phyloP scores from a whole-genome alignment of 2,113 vertebrate species.

The Amazona vittata region DNA sequence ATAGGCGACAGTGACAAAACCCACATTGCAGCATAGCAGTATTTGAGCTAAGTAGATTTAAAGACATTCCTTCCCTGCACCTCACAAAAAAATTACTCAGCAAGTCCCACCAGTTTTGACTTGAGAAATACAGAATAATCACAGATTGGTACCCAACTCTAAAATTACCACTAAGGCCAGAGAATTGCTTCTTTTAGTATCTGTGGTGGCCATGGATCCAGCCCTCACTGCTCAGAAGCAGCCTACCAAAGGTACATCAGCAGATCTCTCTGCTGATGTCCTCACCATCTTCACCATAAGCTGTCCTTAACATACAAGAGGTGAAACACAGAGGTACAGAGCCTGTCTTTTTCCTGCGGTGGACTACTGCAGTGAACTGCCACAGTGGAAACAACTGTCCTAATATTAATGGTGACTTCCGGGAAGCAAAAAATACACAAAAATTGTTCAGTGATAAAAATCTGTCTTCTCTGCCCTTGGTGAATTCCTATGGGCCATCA shows the following conservation, averaged over 20 bases:
- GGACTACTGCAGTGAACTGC: not conserved
- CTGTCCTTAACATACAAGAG: not conserved
- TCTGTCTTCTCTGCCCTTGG: not conserved
- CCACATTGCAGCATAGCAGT: not conserved
- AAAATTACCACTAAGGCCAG: not conserved
- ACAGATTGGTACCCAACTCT: not conserved
- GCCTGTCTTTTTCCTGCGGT: not conserved
- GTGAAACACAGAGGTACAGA: not conserved
- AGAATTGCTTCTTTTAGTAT: not conserved
- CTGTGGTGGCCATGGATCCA: fast-evolving
- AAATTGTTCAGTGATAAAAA: not conserved
- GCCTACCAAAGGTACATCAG: not conserved
- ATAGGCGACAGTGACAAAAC: not conserved
- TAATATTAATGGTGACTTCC: not conserved
- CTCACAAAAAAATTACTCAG: not conserved
- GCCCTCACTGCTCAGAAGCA: not conserved
- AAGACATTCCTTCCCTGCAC: not conserved
- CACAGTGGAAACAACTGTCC: not conserved
- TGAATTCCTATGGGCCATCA: not conserved
- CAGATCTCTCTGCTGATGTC: not conserved
- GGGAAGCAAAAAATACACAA: not conserved
- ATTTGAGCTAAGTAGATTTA: not conserved
- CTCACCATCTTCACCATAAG: not conserved
- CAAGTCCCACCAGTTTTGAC: not conserved
- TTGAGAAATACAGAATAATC: not conserved